phyloP scores from a whole-genome alignment of 2,888 invertebrate species.

The Tipula vernalis region DNA sequence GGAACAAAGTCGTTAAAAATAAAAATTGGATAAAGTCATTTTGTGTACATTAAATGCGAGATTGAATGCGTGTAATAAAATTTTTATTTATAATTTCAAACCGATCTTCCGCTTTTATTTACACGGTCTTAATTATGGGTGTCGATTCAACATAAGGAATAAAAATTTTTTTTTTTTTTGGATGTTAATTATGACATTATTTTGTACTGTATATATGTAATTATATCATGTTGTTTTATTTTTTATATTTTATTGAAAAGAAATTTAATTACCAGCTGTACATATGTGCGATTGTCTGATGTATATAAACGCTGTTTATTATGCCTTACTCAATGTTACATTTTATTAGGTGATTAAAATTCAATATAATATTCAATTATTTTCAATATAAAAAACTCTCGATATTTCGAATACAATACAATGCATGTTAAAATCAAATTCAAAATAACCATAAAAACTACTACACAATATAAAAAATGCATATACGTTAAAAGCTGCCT shows the following conservation, averaged over 20 bases:
- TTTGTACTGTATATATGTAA: neutral
- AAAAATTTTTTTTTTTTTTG: neutral
- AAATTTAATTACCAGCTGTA: neutral
- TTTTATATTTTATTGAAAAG: neutral
- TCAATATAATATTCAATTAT: neutral
- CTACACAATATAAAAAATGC: neutral
- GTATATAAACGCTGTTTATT: neutral
- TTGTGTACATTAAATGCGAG: neutral
- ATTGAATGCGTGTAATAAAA: neutral
- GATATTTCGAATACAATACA: neutral
- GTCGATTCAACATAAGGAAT: neutral
- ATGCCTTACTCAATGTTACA: neutral
- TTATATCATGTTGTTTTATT: neutral
- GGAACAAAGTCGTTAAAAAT: neutral
- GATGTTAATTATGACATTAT: neutral
- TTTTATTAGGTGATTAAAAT: neutral
- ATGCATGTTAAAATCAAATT: neutral
- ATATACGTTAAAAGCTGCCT: neutral
- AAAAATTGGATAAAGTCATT: neutral
- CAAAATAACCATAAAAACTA: neutral
- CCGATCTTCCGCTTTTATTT: neutral
- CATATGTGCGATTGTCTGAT: neutral
- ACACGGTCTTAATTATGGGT: neutral
- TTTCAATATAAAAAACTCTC: neutral
- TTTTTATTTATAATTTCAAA: neutral